Percentiles rank a stretch among this genome's conserved stretches.
These are phyloP conservation scores for Drosophila pseudotakahashii DNA, from an alignment of 2,888 invertebrate species.

Conservation along the genomic window DNA sequence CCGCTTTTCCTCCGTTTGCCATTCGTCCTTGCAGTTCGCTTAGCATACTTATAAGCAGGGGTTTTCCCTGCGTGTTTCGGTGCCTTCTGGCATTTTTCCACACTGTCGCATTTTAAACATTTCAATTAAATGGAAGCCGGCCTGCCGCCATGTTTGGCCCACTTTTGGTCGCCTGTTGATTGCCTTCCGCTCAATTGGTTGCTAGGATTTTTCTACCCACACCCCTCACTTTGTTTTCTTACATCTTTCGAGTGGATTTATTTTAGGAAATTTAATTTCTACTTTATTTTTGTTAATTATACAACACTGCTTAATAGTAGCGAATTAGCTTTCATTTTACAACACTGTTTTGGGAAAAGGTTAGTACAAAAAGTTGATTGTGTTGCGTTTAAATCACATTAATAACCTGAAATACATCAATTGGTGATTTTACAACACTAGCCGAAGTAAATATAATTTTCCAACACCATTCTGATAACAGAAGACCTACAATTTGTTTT, in stretches of 20 bases:
- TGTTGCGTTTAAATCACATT: no score
- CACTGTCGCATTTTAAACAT: slow-evolving; percentile 66
- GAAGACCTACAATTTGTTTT: no score
- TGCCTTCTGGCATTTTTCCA: slow-evolving; percentile 57
- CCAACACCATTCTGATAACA: no score
- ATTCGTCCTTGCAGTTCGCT: slow-evolving; percentile 51
- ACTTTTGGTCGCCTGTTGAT: slow-evolving; percentile 61
- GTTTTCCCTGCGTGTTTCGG: background rate
- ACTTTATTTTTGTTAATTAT: no score
- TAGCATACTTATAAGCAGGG: slow-evolving; percentile 25
- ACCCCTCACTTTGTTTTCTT: slow-evolving; percentile 18
- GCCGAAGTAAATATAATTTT: no score
- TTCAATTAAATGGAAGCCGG: slow-evolving; percentile 65
- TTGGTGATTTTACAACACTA: no score
- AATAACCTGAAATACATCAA: no score
- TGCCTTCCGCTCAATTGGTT: slow-evolving; percentile 51
- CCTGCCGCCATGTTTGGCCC: slow-evolving; percentile 39
- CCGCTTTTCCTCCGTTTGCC: background rate
- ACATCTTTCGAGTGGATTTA: background rate
- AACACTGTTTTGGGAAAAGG: no score
- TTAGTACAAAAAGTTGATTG: no score
- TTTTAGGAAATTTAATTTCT: background rate
- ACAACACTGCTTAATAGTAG: no score
- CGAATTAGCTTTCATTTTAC: no score
- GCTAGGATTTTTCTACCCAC: slow-evolving; percentile 15